These are phyloP conservation scores for Candoia aspera DNA, from an alignment of 2,113 vertebrate species.

Conservation along the genomic window DNA sequence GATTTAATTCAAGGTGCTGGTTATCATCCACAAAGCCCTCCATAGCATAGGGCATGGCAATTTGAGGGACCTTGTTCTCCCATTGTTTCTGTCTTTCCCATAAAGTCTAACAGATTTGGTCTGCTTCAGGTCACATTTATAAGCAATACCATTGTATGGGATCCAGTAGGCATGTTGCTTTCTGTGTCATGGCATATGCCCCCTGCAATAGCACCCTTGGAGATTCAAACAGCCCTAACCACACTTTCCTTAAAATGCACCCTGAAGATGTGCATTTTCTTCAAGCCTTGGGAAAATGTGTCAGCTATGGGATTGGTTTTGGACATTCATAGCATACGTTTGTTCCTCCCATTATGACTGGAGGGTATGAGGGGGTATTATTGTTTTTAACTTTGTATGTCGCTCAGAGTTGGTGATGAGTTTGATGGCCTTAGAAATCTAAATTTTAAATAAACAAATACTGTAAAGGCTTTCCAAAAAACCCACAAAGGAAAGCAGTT, in stretches of 20 bases:
- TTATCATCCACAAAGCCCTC: neutral
- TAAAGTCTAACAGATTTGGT: neutral
- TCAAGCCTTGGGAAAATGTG: no score
- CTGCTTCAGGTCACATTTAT: neutral
- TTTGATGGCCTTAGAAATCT: no score
- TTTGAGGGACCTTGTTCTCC: neutral
- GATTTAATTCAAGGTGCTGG: neutral
- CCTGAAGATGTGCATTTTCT: no score
- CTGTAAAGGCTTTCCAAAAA: neutral
- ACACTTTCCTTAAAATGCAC: neutral
- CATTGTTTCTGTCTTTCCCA: neutral
- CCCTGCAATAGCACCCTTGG: neutral
- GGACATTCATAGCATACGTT: no score
- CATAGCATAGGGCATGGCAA: neutral
- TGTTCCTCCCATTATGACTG: no score
- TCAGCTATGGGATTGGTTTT: no score
- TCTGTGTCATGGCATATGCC: neutral
- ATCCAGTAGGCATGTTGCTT: neutral
- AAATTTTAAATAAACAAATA: no score
- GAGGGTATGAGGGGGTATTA: no score
- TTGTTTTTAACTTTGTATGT: no score
- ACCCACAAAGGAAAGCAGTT: neutral
- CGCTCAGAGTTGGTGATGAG: no score
- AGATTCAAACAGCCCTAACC: neutral
- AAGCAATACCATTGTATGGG: neutral